These are phyloP conservation scores for Drosophila parthenogenetica DNA, from an alignment of 2,888 invertebrate species.

Conservation along the genomic window DNA sequence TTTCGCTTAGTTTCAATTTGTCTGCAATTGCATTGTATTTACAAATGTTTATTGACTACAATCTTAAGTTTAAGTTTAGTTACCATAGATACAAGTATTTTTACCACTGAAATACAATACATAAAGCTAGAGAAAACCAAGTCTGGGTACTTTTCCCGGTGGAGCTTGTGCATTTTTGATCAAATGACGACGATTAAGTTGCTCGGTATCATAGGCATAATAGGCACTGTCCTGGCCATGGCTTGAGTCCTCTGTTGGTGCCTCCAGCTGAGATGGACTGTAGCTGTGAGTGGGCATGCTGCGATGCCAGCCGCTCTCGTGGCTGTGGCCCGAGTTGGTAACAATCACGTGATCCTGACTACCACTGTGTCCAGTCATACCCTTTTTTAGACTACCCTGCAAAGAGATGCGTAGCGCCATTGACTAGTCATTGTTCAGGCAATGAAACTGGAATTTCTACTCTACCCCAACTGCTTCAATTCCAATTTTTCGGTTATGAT, in stretches of 20 bases:
- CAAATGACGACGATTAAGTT: slow-evolving; percentile 45
- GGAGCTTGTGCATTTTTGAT: slow-evolving; percentile 3
- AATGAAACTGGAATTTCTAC: slow-evolving; percentile 1
- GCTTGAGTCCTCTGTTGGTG: slow-evolving; percentile 39
- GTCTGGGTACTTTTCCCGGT: slow-evolving; percentile 17
- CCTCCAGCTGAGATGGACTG: slow-evolving; percentile 35
- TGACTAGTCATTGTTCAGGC: slow-evolving; percentile 22
- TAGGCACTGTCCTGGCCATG: slow-evolving; percentile 47
- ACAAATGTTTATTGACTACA: slow-evolving; percentile 58
- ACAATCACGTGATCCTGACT: slow-evolving; percentile 86
- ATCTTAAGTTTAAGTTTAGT: slow-evolving; percentile 51
- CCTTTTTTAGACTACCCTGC: slow-evolving; percentile 88
- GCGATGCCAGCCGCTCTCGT: slow-evolving; percentile 85
- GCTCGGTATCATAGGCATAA: slow-evolving; percentile 58
- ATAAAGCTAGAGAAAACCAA: slow-evolving; percentile 67
- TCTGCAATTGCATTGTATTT: slow-evolving; percentile 74
- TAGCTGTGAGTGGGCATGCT: slow-evolving; percentile 73
- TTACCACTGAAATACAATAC: slow-evolving; percentile 59
- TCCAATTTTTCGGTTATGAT: not conserved
- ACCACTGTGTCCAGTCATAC: slow-evolving; percentile 86
- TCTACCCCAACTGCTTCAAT: not conserved
- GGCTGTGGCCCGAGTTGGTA: slow-evolving; percentile 83
- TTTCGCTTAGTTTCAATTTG: slow-evolving; percentile 63
- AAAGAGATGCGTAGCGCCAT: slow-evolving; percentile 62
- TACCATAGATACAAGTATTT: slow-evolving; percentile 48